phyloP scores from a whole-genome alignment of 2,113 vertebrate species.

The Thunnus maccoyii region DNA sequence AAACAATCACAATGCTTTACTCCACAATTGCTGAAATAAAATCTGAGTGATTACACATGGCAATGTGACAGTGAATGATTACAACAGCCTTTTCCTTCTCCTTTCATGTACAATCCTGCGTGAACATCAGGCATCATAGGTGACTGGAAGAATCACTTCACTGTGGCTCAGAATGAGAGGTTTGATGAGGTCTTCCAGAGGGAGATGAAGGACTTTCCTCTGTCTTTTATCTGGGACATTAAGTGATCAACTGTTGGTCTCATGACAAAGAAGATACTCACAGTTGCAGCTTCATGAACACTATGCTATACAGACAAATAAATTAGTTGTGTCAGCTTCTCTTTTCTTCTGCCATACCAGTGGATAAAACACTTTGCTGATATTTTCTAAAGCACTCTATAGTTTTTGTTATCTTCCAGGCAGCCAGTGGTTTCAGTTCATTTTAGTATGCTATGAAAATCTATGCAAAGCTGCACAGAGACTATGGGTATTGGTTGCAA shows the following conservation, averaged over 20 bases:
- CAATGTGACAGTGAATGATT: neutral
- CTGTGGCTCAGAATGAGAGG: constrained; percentile 69
- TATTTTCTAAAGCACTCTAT: neutral
- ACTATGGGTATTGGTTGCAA: no score
- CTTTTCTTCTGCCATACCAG: neutral
- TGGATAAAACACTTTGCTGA: neutral
- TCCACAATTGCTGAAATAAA: no score
- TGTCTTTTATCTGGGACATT: constrained; percentile 72
- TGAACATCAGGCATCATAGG: constrained; percentile 72
- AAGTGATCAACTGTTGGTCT: constrained; percentile 1
- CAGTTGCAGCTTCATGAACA: neutral
- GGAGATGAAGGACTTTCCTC: constrained; percentile 69
- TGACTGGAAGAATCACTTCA: constrained; percentile 81
- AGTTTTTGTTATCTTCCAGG: neutral
- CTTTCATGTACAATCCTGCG: neutral
- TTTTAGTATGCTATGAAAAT: neutral
- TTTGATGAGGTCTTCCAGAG: constrained; percentile 71
- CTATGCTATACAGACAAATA: neutral
- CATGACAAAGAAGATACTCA: constrained; percentile 1
- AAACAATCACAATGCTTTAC: no score
- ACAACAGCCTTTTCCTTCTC: neutral
- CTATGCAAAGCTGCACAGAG: constrained; percentile 1
- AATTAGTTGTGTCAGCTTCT: neutral
- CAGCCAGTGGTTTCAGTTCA: neutral
- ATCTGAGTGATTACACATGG: neutral